Evolutionary conservation across 35 echinoderm and acorn worm genomes (phyloP), one percentile per base, ranked within the genome.

Genomic region (Patiria miniata): DNA sequence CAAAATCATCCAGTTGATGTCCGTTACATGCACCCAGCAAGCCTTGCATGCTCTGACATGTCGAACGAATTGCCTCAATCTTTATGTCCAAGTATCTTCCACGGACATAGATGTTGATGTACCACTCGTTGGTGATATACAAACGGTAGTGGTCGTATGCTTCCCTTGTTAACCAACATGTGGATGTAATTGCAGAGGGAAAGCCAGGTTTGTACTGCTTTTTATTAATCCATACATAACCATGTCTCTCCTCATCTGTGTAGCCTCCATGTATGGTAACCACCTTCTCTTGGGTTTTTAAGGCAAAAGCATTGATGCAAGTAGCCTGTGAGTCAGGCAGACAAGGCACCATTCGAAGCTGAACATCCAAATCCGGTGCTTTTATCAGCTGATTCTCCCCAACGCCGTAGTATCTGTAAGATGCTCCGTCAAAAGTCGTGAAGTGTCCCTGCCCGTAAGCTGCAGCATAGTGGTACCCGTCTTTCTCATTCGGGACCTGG

Each of bases 381-480:
- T 79, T 82, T 33, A 92, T 82, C 19, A 93, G 52, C 7, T 60
- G 40, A 61, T 97, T 83, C 79, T 93, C 87, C 39, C 90, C 94
- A 32, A 51, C 36, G 23, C 94, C 94, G 53, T 85, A 92, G 68
- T 90, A 97, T 22, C 78, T 81, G 44, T 90, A 97, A 30, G 40
- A 81, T 36, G 94, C 82, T 18, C 94, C 94, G 83, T 97, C 94
- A 90, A 92, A 97, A 21, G 94, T 97, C 16, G 79, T 93, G 38
- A 97, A 92, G 30, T 93, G 90, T 52, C 94, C 94, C 16, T 73
- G 83, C 1, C 94, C 94, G 79, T 93, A 97, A 16, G 87, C 78
- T 60, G 68, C 85, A 14, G 29, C 90, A 61, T 59, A 86, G 30
- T 86, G 79, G 29, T 78, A 82, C 36, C 51, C 84, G 21, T 84